Percentiles rank a stretch among this genome's conserved stretches.
phyloP scores from a whole-genome alignment of 2,797 vertebrate genomes.

The Myotis pilosus region DNA sequence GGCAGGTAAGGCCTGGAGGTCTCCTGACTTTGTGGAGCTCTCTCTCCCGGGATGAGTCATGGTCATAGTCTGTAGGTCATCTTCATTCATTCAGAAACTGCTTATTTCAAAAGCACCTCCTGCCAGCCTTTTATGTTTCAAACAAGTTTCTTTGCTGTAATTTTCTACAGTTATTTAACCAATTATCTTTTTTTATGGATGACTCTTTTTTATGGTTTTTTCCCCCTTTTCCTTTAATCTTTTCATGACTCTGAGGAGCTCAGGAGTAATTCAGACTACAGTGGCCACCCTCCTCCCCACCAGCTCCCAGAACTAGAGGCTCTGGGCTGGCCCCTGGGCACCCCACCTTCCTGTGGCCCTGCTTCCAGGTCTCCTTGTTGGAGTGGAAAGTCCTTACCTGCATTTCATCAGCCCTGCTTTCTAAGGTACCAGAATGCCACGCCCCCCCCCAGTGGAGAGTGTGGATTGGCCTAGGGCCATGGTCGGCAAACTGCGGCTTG shows the following conservation, averaged over 20 bases:
- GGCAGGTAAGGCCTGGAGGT: not conserved
- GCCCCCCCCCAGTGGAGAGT: not conserved
- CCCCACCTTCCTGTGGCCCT: not conserved
- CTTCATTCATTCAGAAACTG: not conserved
- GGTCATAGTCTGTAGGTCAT: accelerated
- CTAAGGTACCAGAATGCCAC: not conserved
- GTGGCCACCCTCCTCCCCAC: accelerated
- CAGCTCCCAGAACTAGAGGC: not conserved
- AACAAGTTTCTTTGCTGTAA: not conserved
- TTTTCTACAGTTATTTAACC: slow-evolving; percentile 7
- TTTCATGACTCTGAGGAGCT: not conserved
- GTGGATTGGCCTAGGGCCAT: accelerated
- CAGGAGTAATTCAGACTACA: not conserved
- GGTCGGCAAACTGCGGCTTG: no score
- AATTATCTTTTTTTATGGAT: not conserved
- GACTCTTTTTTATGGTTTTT: not conserved
- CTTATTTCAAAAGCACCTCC: not conserved
- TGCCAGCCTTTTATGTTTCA: slow-evolving; percentile 14
- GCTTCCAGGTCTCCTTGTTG: not conserved
- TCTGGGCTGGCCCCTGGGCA: not conserved
- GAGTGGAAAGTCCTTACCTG: not conserved
- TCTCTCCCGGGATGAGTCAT: not conserved
- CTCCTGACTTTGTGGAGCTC: not conserved
- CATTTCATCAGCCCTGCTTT: not conserved
- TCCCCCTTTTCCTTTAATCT: not conserved